Evolutionary conservation across 2,888 invertebrate species (phyloP), one percentile per base, ranked within the genome.

Genomic region (Polyommatus iphigenia): DNA sequence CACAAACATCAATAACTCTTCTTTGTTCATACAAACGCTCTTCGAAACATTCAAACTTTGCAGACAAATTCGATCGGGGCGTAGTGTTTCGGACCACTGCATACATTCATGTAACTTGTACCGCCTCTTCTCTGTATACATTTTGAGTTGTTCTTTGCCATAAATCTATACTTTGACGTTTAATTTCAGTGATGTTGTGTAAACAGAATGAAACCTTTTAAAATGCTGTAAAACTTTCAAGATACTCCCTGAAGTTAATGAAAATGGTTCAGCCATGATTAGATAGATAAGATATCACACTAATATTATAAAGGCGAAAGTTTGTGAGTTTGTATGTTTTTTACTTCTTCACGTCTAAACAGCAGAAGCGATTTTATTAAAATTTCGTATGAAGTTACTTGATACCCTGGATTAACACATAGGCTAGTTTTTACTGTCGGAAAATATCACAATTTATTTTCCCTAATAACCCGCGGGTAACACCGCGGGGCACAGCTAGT

Each of bases 11-110:
- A 85, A 87, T 86, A 88, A 85, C 85, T 88, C 85, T 85, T 83
- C 84, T 82, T 83, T 83, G 84, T 80, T 84, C 85, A 86, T 82
- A 87, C 85, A 83, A 85, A 84, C 86, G 85, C 87, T 84, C 84
- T 87, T 89, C 86, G 89, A 90, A 91, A 89, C 92, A 91, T 91
- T 90, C 91, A 91, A 94, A 94, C 93, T 94, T 94, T 89, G 92
- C 92, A 94, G 93, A 94, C 93, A 90, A 91, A 91, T 92, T 92
- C 93, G 91, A 93, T 93, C 91, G 89, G 83, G 79, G 85, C 85
- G 85, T 85, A 85, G 84, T 84, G 85, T 90, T 89, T 89, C 88
- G 87, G 89, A 88, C 88, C 86, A 82, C 81, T 82, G 84, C 82
- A 87, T 89, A 85, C 86, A 85, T 79, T 80, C 73, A 78, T 73